These are phyloP conservation scores for Trissoscelio sp. DNA, from an alignment of 2,888 invertebrate genomes.

Conservation along the genomic window DNA sequence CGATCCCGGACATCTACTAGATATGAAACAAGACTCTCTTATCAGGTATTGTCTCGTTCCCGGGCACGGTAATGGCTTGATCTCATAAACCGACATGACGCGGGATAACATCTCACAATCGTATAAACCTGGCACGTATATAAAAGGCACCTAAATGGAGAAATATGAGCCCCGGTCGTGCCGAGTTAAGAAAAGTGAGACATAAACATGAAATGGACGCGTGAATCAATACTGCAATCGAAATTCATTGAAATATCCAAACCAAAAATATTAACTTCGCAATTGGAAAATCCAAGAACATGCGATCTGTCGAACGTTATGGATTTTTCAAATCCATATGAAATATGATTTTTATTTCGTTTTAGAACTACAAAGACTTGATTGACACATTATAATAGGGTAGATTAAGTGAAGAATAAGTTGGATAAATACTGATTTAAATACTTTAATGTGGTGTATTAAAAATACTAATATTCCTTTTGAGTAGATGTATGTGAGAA, in stretches of 20 bases:
- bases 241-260: slow-evolving; percentile 43
- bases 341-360: slow-evolving; percentile 7
- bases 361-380: too few species aligned
- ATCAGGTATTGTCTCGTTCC: slow-evolving; percentile 75
- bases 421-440: too few species aligned
- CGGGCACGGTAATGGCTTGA: slow-evolving; percentile 72
- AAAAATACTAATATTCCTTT: not conserved
- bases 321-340: not conserved
- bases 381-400: too few species aligned
- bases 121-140: slow-evolving; percentile 66
- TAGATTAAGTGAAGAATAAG: too few species aligned
- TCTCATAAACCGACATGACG: slow-evolving; percentile 69
- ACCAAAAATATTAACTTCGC: not conserved
- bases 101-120: slow-evolving; percentile 71
- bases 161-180: slow-evolving; percentile 61
- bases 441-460: slow-evolving; percentile 15
- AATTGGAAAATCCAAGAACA: slow-evolving; percentile 31
- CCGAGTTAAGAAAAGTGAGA: slow-evolving; percentile 60
- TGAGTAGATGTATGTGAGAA: slow-evolving; percentile 13
- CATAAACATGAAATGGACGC: slow-evolving; percentile 48
- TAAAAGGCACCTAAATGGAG: slow-evolving; percentile 65
- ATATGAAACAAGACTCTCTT: slow-evolving; percentile 71
- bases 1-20: slow-evolving; percentile 38
- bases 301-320: slow-evolving; percentile 1
- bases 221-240: slow-evolving; percentile 60